phyloP scores from a whole-genome alignment of 2,113 vertebrate genomes.

The Leucosticte australis region DNA sequence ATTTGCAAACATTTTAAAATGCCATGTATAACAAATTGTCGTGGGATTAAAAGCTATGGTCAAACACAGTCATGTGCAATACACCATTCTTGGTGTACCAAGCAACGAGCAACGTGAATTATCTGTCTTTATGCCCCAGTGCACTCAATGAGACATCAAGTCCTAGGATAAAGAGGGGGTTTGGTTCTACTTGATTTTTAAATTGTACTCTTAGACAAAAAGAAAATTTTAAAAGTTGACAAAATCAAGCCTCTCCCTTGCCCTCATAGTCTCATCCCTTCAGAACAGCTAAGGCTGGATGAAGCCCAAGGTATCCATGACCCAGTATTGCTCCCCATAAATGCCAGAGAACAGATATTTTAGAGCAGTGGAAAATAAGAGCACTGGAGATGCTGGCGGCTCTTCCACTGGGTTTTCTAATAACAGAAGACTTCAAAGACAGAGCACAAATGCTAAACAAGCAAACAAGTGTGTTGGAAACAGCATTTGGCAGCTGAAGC shows the following conservation, averaged over 20 bases:
- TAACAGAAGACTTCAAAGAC: background rate
- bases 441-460: background rate
- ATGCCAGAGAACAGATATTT: accelerated
- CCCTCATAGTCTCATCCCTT: background rate
- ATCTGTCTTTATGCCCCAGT: background rate
- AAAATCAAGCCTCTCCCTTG: background rate
- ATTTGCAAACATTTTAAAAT: background rate
- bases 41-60: background rate
- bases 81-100: background rate
- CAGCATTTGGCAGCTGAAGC: background rate
- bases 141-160: background rate
- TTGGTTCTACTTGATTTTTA: background rate
- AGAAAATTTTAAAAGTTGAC: background rate
- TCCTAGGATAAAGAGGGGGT: background rate
- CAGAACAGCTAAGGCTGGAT: background rate
- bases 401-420: background rate
- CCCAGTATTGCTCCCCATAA: accelerated
- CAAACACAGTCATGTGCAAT: background rate
- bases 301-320: background rate
- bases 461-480: background rate
- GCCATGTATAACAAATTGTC: background rate
- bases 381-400: background rate
- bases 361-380: background rate
- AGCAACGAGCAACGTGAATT: accelerated
- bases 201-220: background rate